Conservation (phyloP, 2,888 invertebrate genomes). For the Idaea dimidiata region DNA sequence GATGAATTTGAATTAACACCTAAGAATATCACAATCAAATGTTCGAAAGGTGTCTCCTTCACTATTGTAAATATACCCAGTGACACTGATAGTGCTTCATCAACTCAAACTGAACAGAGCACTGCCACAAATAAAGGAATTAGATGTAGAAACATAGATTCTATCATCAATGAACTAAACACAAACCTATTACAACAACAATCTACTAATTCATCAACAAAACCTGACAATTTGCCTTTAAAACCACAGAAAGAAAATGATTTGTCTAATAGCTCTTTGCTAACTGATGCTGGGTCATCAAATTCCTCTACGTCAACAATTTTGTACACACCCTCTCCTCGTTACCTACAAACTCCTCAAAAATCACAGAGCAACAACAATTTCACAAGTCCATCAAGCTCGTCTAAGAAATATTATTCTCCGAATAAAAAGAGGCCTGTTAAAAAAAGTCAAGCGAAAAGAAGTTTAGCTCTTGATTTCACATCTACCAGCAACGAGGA, state of each 20-base stretch:
- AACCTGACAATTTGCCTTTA: background rate
- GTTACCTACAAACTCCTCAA: constrained; percentile 22
- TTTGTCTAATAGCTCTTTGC: constrained; percentile 11
- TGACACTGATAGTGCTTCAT: constrained; percentile 6
- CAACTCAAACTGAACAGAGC: constrained; percentile 6
- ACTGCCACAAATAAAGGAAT: background rate
- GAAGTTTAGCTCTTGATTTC: constrained; percentile 35
- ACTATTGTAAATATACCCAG: background rate
- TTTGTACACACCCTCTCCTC: constrained; percentile 33
- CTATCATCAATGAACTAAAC: background rate
- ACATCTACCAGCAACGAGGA: constrained; percentile 13
- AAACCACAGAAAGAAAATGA: background rate
- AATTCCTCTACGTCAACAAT: constrained; percentile 17
- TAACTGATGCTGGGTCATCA: constrained; percentile 9
- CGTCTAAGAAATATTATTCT: constrained; percentile 52
- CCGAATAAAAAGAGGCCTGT: constrained; percentile 53
- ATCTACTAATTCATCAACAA: background rate
- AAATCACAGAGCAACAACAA: constrained; percentile 20
- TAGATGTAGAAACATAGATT: background rate
- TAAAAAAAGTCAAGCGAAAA: constrained; percentile 44
- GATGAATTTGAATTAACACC: too few species aligned
- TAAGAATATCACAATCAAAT: background rate
- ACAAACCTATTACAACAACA: background rate
- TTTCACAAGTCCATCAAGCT: constrained; percentile 9
- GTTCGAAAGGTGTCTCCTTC: background rate